phyloP scores from a whole-genome alignment of 2,113 vertebrate species.

The Otus sunia region DNA sequence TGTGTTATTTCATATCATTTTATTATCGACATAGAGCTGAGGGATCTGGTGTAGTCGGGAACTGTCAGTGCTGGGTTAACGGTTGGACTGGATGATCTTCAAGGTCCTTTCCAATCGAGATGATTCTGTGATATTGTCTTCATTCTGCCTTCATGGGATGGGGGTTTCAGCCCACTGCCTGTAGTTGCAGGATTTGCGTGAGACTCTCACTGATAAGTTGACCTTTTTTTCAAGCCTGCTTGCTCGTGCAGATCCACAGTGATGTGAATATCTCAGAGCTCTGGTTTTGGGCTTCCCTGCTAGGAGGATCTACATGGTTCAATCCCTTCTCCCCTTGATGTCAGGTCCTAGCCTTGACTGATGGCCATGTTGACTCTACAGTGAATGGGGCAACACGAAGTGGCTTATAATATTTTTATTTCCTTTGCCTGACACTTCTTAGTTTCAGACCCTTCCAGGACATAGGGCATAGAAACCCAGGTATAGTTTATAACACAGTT shows the following conservation, averaged over 20 bases:
- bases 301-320: background rate
- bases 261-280: background rate
- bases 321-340: background rate
- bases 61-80: no score
- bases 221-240: background rate
- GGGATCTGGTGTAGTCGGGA: no score
- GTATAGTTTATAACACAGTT: no score
- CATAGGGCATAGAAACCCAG: background rate
- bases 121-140: no score
- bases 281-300: background rate
- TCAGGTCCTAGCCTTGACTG: background rate
- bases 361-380: background rate
- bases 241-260: background rate
- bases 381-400: background rate
- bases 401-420: background rate
- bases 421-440: background rate
- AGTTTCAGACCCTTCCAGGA: background rate
- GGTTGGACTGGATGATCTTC: no score
- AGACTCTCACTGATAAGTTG: background rate
- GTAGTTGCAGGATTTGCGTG: background rate
- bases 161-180: background rate
- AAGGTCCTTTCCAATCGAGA: no score
- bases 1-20: no score
- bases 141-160: background rate
- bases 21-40: no score